phyloP scores from a whole-genome alignment of 2,113 vertebrate species.

The Otolemur garnettii region DNA sequence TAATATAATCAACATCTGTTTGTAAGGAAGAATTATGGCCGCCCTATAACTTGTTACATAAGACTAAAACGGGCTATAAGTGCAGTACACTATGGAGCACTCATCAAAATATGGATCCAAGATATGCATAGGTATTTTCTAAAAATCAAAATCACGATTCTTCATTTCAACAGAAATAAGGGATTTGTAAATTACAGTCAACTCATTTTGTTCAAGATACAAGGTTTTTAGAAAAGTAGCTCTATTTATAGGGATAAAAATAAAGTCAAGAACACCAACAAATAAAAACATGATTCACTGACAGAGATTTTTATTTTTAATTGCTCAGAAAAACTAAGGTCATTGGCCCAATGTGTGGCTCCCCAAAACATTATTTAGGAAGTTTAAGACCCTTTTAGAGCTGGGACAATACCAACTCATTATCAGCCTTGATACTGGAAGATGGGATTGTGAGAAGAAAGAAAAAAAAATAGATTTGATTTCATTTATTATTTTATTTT shows the following conservation, averaged over 20 bases:
- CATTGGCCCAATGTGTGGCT: neutral
- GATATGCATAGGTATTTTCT: constrained; percentile 57
- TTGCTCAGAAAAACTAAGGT: neutral
- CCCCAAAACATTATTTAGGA: neutral
- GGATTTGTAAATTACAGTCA: constrained; percentile 80
- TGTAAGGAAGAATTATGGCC: constrained; percentile 77
- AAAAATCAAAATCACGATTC: constrained; percentile 72
- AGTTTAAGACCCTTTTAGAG: neutral
- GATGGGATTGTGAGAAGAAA: neutral
- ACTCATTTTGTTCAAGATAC: constrained; percentile 79
- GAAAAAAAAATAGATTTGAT: neutral
- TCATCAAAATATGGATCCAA: neutral
- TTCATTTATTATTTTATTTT: no score
- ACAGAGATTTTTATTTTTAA: constrained; percentile 75
- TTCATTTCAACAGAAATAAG: constrained; percentile 78
- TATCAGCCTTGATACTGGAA: neutral
- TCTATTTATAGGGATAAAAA: constrained; percentile 9
- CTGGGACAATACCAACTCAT: neutral
- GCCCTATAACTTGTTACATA: constrained; percentile 59
- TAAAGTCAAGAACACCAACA: neutral
- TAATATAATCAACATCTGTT: constrained; percentile 74
- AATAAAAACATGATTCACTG: constrained; percentile 77
- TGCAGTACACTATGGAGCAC: constrained; percentile 58
- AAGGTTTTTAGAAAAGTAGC: constrained; percentile 78
- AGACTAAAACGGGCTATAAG: constrained; percentile 55